Percentiles rank a stretch among this genome's conserved stretches.
Conservation (phyloP, 1,140 invertebrate genomes). For the Lamellibrachia luymesi region DNA sequence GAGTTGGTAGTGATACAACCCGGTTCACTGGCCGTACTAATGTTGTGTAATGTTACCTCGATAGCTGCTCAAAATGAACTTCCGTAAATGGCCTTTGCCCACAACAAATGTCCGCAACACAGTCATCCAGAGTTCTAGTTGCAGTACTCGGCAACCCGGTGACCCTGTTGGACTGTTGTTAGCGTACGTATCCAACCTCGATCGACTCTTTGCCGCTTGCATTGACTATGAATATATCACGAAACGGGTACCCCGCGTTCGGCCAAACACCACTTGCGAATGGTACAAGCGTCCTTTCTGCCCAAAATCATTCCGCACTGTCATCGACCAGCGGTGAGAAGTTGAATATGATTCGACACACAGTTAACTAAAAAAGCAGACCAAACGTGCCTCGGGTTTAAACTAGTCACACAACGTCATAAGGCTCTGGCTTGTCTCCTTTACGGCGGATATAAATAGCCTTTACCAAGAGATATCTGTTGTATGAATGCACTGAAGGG, state of each 20-base stretch:
- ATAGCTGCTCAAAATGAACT: background rate
- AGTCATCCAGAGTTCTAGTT: background rate
- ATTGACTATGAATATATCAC: background rate
- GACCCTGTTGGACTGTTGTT: background rate
- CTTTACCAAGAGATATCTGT: background rate
- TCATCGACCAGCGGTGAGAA: background rate
- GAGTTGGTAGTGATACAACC: background rate
- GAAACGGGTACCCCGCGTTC: background rate
- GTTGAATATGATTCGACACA: background rate
- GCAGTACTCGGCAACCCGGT: background rate
- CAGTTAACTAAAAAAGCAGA: background rate
- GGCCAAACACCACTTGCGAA: background rate
- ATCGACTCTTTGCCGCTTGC: background rate
- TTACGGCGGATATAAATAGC: background rate
- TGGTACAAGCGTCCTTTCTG: background rate
- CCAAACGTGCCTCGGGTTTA: background rate
- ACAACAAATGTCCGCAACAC: background rate
- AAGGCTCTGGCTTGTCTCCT: background rate
- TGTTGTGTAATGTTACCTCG: background rate
- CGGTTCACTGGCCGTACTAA: too few relatives aligned
- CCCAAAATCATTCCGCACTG: background rate
- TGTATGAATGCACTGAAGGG: background rate
- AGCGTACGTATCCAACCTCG: background rate
- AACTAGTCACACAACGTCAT: background rate
- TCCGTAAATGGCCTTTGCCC: background rate